phyloP scores from a whole-genome alignment of 2,797 vertebrate genomes.

The Lithobates pipiens region DNA sequence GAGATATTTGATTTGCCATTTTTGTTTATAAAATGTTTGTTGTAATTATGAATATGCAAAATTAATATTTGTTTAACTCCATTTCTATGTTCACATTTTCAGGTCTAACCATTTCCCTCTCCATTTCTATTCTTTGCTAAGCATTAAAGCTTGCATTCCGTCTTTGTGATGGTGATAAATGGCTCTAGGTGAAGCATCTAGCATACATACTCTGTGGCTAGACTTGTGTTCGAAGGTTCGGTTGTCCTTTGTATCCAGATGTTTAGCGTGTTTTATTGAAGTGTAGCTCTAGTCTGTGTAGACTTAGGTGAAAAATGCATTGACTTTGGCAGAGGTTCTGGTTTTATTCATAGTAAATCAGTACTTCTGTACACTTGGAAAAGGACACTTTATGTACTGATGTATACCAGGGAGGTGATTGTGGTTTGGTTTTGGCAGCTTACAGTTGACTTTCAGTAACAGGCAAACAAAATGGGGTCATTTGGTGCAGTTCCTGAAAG shows the following conservation, averaged over 20 bases:
- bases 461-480: slow-evolving; percentile 44
- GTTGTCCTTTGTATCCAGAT: slow-evolving; percentile 45
- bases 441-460: slow-evolving; percentile 14
- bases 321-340: slow-evolving; percentile 50
- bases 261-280: slow-evolving; percentile 28
- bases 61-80: no score
- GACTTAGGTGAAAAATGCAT: slow-evolving; percentile 23
- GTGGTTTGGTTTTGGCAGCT: slow-evolving; percentile 51
- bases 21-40: no score
- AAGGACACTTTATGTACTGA: slow-evolving; percentile 24
- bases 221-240: not conserved
- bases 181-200: not conserved
- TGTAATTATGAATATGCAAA: no score
- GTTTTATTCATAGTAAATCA: slow-evolving; percentile 58
- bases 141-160: not conserved
- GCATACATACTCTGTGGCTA: not conserved
- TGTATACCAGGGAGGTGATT: slow-evolving; percentile 56
- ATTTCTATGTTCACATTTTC: slow-evolving; percentile 6
- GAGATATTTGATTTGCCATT: no score
- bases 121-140: not conserved
- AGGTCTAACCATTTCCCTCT: slow-evolving; percentile 14
- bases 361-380: slow-evolving; percentile 42
- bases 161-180: not conserved
- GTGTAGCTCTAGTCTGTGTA: slow-evolving; percentile 47
- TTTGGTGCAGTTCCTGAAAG: slow-evolving; percentile 29